Percentiles rank a stretch among this genome's conserved stretches.
Conservation (phyloP, 2,113 vertebrate species). For the Anser cygnoides region DNA sequence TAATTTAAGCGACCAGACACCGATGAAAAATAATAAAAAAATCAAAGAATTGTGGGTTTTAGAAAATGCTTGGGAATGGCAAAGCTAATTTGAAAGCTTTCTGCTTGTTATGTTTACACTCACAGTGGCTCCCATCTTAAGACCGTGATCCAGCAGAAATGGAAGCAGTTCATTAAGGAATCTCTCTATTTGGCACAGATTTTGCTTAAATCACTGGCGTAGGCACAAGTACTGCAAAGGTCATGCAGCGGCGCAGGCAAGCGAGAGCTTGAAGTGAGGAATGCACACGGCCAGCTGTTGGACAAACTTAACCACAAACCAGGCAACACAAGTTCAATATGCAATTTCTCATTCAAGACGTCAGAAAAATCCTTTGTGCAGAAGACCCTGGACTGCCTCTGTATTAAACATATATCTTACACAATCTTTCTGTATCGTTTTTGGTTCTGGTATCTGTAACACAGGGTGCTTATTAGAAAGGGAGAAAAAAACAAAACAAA, state of each 20-base stretch:
- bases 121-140: background rate
- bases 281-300: background rate
- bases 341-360: background rate
- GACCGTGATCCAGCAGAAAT: background rate
- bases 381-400: background rate
- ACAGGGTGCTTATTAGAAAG: background rate
- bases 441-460: background rate
- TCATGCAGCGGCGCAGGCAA: background rate
- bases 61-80: background rate
- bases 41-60: background rate
- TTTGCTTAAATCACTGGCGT: background rate
- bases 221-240: background rate
- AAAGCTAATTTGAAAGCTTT: background rate
- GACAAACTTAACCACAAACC: background rate
- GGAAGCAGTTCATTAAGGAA: background rate
- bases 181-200: background rate
- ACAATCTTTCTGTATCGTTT: background rate
- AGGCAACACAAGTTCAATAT: background rate
- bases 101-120: background rate
- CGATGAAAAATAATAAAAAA: background rate
- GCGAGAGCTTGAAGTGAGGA: background rate
- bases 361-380: background rate
- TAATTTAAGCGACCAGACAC: background rate
- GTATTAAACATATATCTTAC: background rate
- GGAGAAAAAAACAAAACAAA: background rate